Evolutionary conservation across 1,140 invertebrate genomes (phyloP), one percentile per base, ranked within the genome.

Genomic region (Drosophila seguyi): DNA sequence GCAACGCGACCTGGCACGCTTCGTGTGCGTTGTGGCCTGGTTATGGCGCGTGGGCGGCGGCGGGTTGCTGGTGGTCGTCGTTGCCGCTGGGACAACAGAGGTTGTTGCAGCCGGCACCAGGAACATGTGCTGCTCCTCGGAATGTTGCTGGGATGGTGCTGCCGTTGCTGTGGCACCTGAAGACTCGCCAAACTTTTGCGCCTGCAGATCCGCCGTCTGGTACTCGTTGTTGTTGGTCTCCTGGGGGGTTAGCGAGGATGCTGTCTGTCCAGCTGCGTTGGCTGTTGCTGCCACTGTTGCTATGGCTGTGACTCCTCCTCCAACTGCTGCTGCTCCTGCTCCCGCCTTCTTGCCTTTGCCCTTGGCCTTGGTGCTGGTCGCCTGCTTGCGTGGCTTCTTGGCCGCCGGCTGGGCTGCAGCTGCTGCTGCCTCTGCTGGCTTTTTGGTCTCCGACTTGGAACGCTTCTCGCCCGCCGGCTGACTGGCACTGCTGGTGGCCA

Each of bases 391-490:
- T 3, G 63, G 36, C 44, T 52, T 82, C 57, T 80, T 81, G 7
- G 58, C 45, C 25, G 53, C 42, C 14, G 69, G 47, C 34, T 36
- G 31, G 31, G 31, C 11, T 1, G 31, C 31, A 3, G 60, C 20
- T 18, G 50, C 45, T 13, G 14, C 55, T 13, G 14, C 55, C 13
- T 29, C 59, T 8, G 75, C 20, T 14, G 87, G 79, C 47, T 91
- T 92, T 34, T 93, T 93, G 1, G 92, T 92, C 73, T 93, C 92
- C n/a, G 92, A 93, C 29, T 92, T 92, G 50, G 92, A 93, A 6
- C 92, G 91, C 45, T 83, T 84, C 67, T 91, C 92, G 8, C 36
- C 62, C 2, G 27, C 48, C 42, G 53, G 18, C 47, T 47, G 78
- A 11, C 29, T 63, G 29, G 14, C 14, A 5, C 25, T 20, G 2